A percentile compares a stretch with the other conserved stretches of the same genome.
Evolutionary conservation across 2,113 vertebrate genomes (phyloP).

Genomic region (Anser brachyrhynchus): DNA sequence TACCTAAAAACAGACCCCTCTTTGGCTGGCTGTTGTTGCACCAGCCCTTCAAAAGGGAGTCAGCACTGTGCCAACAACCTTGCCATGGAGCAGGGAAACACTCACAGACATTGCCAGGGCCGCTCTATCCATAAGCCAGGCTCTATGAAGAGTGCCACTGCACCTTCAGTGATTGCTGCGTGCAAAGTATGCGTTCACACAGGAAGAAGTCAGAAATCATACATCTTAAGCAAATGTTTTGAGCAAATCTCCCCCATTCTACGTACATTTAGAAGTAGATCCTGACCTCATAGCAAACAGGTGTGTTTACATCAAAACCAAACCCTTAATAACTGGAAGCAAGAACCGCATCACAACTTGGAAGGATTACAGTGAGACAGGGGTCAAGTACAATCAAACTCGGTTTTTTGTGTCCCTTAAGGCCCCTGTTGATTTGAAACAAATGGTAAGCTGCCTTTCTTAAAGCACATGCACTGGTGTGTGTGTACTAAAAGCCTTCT

Average conservation of each 20-base stretch:
- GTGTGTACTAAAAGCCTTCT: background rate
- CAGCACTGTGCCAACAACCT: background rate
- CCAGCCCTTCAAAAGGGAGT: background rate
- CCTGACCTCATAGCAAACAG: background rate
- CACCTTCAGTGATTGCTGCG: background rate
- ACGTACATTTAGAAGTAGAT: background rate
- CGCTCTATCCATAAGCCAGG: background rate
- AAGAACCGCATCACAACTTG: background rate
- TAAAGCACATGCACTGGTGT: background rate
- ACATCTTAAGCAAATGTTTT: background rate
- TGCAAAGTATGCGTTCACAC: background rate
- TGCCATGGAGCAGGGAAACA: background rate
- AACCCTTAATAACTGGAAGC: background rate
- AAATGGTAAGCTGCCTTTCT: slow-evolving; percentile 8
- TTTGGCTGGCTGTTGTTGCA: background rate
- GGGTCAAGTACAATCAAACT: background rate
- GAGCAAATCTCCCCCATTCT: background rate
- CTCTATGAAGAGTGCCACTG: background rate
- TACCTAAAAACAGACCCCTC: background rate
- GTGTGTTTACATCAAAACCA: background rate
- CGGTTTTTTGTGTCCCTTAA: background rate
- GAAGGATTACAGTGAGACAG: background rate
- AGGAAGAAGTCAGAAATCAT: background rate
- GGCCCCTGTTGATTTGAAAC: slow-evolving; percentile 23
- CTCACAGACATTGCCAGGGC: background rate